These are phyloP conservation scores for Pteromalus puparum DNA, from an alignment of 1,140 invertebrate genomes.

Conservation along the genomic window DNA sequence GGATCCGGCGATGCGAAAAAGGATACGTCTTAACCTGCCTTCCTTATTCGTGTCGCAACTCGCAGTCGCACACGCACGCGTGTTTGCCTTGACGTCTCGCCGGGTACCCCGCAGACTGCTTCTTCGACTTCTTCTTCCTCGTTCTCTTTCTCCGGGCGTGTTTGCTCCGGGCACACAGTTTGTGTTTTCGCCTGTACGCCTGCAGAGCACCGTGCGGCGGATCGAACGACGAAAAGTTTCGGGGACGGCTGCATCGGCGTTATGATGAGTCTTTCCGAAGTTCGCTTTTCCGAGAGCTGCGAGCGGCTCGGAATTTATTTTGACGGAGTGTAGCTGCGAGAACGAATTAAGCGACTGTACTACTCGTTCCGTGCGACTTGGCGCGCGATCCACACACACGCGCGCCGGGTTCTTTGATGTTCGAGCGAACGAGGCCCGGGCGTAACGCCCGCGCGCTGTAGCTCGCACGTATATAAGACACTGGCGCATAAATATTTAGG, in stretches of 20 bases:
- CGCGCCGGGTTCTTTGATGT: constrained; percentile 66
- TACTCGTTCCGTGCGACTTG: constrained; percentile 33
- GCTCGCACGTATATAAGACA: constrained; percentile 62
- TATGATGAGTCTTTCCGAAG: too few relatives aligned
- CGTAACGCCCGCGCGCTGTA: neutral
- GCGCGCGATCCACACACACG: constrained; percentile 18
- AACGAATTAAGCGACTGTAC: constrained; percentile 29
- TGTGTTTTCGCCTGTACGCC: constrained; percentile 63
- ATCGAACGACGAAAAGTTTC: neutral
- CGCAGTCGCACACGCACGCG: too few relatives aligned
- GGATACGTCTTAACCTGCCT: constrained; percentile 29
- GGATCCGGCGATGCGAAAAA: constrained; percentile 47
- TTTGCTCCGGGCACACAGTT: constrained; percentile 67
- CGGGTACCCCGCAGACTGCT: constrained; percentile 53
- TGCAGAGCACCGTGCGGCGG: constrained; percentile 40
- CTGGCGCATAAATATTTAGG: constrained; percentile 73
- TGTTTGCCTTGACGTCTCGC: constrained; percentile 70
- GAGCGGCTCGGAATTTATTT: constrained; percentile 67
- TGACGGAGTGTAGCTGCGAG: constrained; percentile 65
- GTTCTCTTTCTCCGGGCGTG: constrained; percentile 42
- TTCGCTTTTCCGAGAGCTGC: constrained; percentile 8
- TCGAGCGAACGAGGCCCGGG: constrained; percentile 50
- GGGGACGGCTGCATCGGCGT: too few relatives aligned
- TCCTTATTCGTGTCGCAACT: too few relatives aligned
- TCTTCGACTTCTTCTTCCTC: too few relatives aligned